Percentiles rank a stretch among this genome's conserved stretches.
These are phyloP conservation scores for Harpalus rufipes DNA, from an alignment of 2,888 invertebrate species.

Conservation along the genomic window DNA sequence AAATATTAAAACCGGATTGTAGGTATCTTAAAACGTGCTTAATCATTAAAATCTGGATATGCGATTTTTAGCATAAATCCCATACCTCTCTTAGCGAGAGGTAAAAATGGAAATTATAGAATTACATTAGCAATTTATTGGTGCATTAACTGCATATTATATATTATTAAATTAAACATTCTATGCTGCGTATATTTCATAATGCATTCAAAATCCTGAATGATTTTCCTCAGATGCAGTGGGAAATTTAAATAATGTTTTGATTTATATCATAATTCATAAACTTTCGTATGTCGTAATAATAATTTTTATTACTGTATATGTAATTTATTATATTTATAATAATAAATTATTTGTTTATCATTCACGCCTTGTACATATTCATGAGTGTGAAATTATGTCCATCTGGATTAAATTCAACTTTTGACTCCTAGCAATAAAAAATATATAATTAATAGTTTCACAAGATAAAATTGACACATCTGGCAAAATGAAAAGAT, in stretches of 20 bases:
- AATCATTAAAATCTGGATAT: too few relatives aligned
- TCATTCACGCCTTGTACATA: conserved; percentile 26
- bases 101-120: not conserved
- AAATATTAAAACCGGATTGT: too few relatives aligned
- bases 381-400: too few relatives aligned
- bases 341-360: conserved; percentile 23
- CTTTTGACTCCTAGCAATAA: not conserved
- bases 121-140: not conserved
- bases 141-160: not conserved
- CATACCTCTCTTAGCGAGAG: too few relatives aligned
- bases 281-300: not conserved
- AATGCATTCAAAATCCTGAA: not conserved
- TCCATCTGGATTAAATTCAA: not conserved
- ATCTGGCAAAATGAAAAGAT: not conserved
- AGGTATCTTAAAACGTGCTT: too few relatives aligned
- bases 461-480: conserved; percentile 1
- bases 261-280: not conserved
- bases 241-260: not conserved
- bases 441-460: not conserved
- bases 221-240: not conserved
- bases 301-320: not conserved
- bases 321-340: conserved; percentile 30
- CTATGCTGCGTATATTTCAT: not conserved
- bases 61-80: too few relatives aligned
- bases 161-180: not conserved